Evolutionary conservation across 2,797 vertebrate species (phyloP).

Genomic region (Microctenopoma steveboyesi): DNA sequence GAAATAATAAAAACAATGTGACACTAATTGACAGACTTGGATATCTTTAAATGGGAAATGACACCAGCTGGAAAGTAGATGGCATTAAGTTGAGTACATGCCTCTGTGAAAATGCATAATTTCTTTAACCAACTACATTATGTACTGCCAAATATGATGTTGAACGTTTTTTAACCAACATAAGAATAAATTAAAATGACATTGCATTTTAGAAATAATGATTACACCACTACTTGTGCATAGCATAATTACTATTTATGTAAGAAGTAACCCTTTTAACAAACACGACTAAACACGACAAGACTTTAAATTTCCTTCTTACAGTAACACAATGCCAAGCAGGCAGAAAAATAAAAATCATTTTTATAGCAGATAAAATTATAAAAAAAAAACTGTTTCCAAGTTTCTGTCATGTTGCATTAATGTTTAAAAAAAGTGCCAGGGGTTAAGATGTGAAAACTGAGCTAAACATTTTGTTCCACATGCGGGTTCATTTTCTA

Average conservation of each 20-base stretch:
- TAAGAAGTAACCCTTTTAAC: too few relatives aligned
- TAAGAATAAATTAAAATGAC: too few relatives aligned
- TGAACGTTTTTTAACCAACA: too few relatives aligned
- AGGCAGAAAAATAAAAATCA: too few relatives aligned
- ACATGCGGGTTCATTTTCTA: constrained; percentile 64
- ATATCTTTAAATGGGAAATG: background rate
- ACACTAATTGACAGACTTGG: background rate
- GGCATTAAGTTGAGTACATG: background rate
- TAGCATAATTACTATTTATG: too few relatives aligned
- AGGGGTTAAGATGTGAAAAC: constrained; percentile 58
- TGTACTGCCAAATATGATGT: background rate
- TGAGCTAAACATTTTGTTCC: constrained; percentile 69
- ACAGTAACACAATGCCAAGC: too few relatives aligned
- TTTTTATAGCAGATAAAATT: too few relatives aligned
- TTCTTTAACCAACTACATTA: background rate
- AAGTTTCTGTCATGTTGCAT: constrained; percentile 25
- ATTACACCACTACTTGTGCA: too few relatives aligned
- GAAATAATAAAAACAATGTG: background rate
- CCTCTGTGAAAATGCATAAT: background rate
- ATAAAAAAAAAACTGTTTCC: background rate
- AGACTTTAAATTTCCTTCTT: too few relatives aligned
- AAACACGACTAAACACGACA: too few relatives aligned
- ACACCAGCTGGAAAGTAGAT: background rate
- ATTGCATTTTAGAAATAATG: too few relatives aligned
- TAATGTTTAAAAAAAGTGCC: constrained; percentile 35